phyloP scores from a whole-genome alignment of 2,113 vertebrate species.

The Psettodes erumei region DNA sequence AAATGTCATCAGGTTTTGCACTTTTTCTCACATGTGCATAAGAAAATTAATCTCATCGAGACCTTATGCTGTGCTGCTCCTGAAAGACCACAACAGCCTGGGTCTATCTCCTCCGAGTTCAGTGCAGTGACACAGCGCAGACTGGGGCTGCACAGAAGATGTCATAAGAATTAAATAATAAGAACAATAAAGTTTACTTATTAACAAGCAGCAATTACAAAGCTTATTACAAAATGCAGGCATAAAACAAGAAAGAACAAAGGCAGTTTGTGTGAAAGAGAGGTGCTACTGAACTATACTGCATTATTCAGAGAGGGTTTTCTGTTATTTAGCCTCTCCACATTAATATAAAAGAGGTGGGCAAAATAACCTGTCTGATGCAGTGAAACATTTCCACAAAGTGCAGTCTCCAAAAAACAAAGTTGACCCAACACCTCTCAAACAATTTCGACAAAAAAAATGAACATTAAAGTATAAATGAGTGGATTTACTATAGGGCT shows the following conservation, averaged over 20 bases:
- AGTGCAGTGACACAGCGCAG: background rate
- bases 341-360: no score
- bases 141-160: background rate
- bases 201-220: constrained; percentile 5
- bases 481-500: background rate
- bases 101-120: background rate
- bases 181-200: constrained; percentile 3
- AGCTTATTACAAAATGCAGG: constrained; percentile 10
- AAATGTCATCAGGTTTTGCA: background rate
- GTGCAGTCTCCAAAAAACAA: background rate
- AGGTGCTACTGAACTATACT: background rate
- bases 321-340: background rate
- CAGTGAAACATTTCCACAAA: background rate
- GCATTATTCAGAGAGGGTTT: background rate
- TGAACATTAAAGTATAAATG: background rate
- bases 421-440: background rate
- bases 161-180: background rate
- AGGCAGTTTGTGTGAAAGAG: background rate
- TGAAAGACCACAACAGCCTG: background rate
- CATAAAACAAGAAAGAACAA: background rate
- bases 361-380: background rate
- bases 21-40: no score
- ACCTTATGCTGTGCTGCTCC: background rate
- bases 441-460: no score
- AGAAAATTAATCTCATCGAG: no score